Conservation (phyloP, 1,140 invertebrate species). For the Ridgeia piscesae region DNA sequence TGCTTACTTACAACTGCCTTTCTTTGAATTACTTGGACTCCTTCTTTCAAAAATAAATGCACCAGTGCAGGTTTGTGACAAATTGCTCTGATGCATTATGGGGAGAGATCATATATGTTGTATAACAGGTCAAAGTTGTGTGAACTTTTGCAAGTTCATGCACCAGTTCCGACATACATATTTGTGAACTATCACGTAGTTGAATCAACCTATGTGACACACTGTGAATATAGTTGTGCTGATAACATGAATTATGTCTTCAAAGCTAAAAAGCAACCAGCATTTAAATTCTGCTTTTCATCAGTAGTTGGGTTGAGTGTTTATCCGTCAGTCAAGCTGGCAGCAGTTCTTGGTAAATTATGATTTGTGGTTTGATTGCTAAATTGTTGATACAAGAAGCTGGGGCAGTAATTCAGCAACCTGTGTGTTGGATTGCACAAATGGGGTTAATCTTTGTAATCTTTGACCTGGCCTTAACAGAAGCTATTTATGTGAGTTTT, state of each 20-base stretch:
- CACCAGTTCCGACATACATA: neutral
- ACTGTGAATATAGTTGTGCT: neutral
- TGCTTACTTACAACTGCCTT: neutral
- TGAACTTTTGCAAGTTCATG: neutral
- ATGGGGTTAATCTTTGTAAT: too few relatives aligned
- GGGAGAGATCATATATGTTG: neutral
- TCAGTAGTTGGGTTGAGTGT: neutral
- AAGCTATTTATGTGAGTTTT: too few relatives aligned
- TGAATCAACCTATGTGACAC: neutral
- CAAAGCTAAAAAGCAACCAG: neutral
- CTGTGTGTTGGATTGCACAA: too few relatives aligned
- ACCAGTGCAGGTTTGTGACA: neutral
- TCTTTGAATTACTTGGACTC: neutral
- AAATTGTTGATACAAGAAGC: neutral
- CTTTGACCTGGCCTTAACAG: too few relatives aligned
- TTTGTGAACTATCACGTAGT: neutral
- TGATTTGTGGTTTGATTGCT: conserved; percentile 14
- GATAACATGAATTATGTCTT: neutral
- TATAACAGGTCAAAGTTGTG: neutral
- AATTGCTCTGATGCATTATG: neutral
- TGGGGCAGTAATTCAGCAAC: too few relatives aligned
- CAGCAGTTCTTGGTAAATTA: neutral
- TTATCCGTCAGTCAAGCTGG: neutral
- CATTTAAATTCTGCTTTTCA: neutral
- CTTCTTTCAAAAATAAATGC: neutral